These are phyloP conservation scores for Phrynocephalus forsythii DNA, from an alignment of 2,797 vertebrate genomes.

Conservation along the genomic window DNA sequence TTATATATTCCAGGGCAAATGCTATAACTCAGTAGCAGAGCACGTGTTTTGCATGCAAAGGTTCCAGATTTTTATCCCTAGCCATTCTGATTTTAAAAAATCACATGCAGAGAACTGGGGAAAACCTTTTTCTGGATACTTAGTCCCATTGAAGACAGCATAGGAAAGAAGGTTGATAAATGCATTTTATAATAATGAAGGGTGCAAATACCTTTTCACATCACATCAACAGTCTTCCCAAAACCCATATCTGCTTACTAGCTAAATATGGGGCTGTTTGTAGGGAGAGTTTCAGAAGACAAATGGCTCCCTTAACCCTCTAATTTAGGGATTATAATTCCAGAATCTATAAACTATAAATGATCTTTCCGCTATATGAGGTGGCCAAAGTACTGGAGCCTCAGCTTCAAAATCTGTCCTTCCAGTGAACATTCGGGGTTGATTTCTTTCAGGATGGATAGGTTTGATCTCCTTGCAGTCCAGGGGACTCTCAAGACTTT, in stretches of 20 bases:
- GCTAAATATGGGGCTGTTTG: background rate
- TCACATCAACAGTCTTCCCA: background rate
- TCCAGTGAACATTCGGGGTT: too few species aligned
- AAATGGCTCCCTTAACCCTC: too few species aligned
- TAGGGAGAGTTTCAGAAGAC: background rate
- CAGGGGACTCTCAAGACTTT: too few species aligned
- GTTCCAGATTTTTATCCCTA: background rate
- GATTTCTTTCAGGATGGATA: too few species aligned
- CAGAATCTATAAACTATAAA: too few species aligned
- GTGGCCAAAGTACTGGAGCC: too few species aligned
- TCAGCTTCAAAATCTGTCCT: too few species aligned
- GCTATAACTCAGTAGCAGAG: background rate
- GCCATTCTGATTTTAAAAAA: constrained; percentile 7
- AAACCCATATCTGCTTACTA: background rate
- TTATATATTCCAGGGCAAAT: background rate
- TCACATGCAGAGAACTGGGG: background rate
- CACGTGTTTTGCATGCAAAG: background rate
- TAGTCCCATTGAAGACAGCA: background rate
- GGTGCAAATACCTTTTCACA: background rate
- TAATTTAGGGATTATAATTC: too few species aligned
- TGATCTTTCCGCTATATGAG: too few species aligned
- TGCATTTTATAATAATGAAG: background rate
- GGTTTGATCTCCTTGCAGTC: too few species aligned
- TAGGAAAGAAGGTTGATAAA: background rate
- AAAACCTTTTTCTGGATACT: too few species aligned